These are phyloP conservation scores for Trissolcus basalis DNA, from an alignment of 1,140 invertebrate genomes.

Conservation along the genomic window DNA sequence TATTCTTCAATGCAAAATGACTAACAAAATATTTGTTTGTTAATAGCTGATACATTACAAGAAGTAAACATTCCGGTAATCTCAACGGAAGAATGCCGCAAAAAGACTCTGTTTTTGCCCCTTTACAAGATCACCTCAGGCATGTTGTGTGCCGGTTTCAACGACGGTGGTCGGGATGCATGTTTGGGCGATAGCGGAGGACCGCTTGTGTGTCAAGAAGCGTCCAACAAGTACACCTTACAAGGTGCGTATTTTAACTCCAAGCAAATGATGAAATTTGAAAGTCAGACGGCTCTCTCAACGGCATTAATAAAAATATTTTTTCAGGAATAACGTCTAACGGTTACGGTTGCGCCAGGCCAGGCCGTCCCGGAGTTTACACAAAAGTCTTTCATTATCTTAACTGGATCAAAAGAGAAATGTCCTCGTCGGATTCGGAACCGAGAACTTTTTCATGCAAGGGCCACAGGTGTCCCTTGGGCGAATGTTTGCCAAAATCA, in stretches of 20 bases:
- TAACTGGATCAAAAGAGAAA: conserved; percentile 83
- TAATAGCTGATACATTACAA: conserved; percentile 87
- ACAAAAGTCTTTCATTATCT: conserved; percentile 89
- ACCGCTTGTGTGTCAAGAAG: conserved; percentile 79
- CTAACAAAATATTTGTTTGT: conserved; percentile 1
- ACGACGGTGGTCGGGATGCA: conserved; percentile 80
- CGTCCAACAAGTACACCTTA: conserved; percentile 70
- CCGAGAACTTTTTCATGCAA: conserved; percentile 74
- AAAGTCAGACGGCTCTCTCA: background rate
- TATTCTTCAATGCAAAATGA: no score
- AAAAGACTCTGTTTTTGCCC: conserved; percentile 85
- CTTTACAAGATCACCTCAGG: conserved; percentile 82
- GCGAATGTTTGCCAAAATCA: conserved; percentile 83
- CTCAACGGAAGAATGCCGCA: conserved; percentile 87
- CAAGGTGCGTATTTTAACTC: conserved; percentile 62
- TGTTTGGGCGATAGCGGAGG: conserved; percentile 83
- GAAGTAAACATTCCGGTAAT: conserved; percentile 90
- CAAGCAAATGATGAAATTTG: background rate
- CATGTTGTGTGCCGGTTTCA: conserved; percentile 82
- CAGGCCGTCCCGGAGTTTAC: conserved; percentile 90
- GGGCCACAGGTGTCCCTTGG: conserved; percentile 84
- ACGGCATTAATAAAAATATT: background rate
- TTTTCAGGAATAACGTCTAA: conserved; percentile 87
- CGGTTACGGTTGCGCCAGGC: conserved; percentile 90
- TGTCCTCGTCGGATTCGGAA: conserved; percentile 69